Conservation (phyloP, 2,888 invertebrate species). For the Cotesia congregata region DNA sequence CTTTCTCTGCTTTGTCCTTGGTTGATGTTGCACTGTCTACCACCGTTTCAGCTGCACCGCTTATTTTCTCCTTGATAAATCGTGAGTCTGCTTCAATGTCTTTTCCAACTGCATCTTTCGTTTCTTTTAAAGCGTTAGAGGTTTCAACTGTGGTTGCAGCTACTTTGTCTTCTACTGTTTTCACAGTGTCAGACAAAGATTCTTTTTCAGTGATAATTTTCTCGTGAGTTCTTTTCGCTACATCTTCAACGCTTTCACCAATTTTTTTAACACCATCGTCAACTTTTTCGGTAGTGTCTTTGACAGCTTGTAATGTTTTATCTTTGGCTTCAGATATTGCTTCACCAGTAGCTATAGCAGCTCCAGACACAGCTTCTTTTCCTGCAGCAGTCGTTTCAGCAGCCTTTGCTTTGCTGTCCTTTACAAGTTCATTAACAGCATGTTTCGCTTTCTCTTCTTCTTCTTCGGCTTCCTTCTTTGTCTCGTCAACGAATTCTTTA, state of each 20-base stretch:
- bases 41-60: not conserved
- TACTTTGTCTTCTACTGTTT: not conserved
- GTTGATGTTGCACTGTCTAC: not conserved
- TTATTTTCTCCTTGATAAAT: not conserved
- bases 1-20: not conserved
- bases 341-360: not conserved
- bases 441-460: not conserved
- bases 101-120: not conserved
- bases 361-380: not conserved
- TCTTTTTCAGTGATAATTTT: not conserved
- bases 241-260: not conserved
- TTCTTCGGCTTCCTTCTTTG: not conserved
- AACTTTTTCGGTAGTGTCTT: not conserved
- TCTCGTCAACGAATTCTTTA: not conserved
- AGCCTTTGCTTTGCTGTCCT: not conserved
- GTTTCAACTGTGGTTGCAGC: not conserved
- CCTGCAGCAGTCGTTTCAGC: not conserved
- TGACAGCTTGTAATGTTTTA: not conserved
- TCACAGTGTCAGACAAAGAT: not conserved
- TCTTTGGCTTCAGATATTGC: not conserved
- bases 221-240: not conserved
- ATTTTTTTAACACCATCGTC: too few relatives aligned
- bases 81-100: not conserved
- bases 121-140: not conserved
- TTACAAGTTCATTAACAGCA: not conserved